Conservation (phyloP, 1,140 invertebrate species). For the Sarcophaga bullata region DNA sequence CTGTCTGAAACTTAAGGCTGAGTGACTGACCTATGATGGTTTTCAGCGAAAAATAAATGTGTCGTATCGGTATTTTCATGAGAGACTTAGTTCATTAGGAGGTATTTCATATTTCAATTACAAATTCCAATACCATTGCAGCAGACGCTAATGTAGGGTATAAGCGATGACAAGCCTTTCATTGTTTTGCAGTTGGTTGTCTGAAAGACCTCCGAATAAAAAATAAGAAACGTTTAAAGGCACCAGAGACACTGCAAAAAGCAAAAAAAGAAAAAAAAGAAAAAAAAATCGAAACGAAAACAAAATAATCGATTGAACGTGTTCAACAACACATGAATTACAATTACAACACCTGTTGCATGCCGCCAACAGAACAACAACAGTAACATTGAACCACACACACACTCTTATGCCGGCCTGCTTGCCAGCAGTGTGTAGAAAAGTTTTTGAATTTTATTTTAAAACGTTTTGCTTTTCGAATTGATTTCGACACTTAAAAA, state of each 20-base stretch:
- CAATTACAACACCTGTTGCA: slow-evolving; percentile 39
- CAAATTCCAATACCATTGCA: no score
- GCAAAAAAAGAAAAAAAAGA: neutral
- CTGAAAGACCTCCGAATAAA: neutral
- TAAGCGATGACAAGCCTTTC: slow-evolving; percentile 30
- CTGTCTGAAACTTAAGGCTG: no score
- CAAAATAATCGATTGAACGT: slow-evolving; percentile 37
- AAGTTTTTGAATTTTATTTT: neutral
- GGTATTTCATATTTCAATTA: no score
- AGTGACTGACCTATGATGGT: no score
- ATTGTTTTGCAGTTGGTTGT: neutral
- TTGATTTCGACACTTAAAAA: neutral
- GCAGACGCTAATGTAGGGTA: no score
- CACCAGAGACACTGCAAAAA: neutral
- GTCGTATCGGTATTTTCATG: no score
- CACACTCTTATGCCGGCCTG: no score
- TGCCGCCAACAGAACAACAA: slow-evolving; percentile 19
- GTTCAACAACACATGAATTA: slow-evolving; percentile 40
- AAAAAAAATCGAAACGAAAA: slow-evolving; percentile 16
- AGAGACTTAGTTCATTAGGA: no score
- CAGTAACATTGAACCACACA: neutral
- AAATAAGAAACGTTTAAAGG: neutral
- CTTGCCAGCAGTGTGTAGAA: no score
- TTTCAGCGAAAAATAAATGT: no score
- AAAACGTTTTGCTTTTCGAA: neutral